Evolutionary conservation across 2,888 invertebrate species (phyloP).

Genomic region (Lasioglossum lativentre): DNA sequence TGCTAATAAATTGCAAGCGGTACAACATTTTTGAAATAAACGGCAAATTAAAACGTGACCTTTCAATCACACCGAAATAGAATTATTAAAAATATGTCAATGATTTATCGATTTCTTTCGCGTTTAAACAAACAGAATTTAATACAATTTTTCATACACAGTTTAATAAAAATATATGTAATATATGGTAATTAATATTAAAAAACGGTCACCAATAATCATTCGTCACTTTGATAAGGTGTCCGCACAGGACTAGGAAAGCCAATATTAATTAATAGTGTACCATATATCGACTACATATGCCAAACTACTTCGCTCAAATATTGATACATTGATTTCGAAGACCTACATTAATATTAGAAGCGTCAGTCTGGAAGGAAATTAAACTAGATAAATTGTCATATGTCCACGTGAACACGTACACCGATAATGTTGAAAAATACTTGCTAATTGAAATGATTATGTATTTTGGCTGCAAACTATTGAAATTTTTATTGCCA

Average conservation of each 20-base stretch:
- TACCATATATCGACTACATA: neutral
- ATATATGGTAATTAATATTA: neutral
- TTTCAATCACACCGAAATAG: neutral
- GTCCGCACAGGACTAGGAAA: neutral
- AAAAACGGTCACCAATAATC: neutral
- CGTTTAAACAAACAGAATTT: neutral
- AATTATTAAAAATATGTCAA: neutral
- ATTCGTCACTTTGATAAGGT: neutral
- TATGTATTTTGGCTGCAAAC: neutral
- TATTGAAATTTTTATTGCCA: neutral
- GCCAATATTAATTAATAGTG: neutral
- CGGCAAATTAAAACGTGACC: neutral
- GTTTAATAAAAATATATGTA: neutral
- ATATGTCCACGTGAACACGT: neutral
- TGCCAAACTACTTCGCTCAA: neutral
- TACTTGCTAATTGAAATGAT: neutral
- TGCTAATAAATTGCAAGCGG: slow-evolving; percentile 34
- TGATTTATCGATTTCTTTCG: neutral
- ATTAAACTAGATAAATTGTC: neutral
- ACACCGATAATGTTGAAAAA: neutral
- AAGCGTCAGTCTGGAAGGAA: neutral
- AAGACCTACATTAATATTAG: neutral
- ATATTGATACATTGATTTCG: neutral
- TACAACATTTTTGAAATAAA: neutral
- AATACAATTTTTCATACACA: neutral